These are phyloP conservation scores for Aplysina aerophoba DNA, from an alignment of 37 sponge, comb jelly and placozoan species.

Conservation along the genomic window DNA sequence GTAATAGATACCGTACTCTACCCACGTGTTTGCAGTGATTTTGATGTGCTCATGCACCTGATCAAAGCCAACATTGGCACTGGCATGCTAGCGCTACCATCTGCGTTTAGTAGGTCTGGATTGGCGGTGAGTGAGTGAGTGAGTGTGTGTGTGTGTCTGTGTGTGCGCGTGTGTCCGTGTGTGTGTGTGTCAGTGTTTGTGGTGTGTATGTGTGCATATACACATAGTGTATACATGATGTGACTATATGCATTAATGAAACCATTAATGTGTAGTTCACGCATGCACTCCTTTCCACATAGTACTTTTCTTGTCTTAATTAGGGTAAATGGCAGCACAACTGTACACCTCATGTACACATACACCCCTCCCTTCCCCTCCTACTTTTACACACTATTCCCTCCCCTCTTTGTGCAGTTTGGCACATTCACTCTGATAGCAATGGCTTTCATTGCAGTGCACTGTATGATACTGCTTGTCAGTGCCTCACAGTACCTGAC, in stretches of 20 bases:
- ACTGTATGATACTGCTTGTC: conserved; percentile 84
- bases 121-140: conserved; percentile 60
- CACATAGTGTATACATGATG: too few species aligned
- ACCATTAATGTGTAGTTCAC: too few species aligned
- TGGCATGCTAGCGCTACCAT: conserved; percentile 85
- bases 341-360: not conserved
- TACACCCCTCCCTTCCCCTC: not conserved
- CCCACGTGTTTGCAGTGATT: conserved; percentile 56
- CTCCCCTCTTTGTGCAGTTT: conserved; percentile 38
- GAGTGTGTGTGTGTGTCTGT: not conserved
- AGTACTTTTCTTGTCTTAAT: too few species aligned
- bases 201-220: not conserved
- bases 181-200: not conserved
- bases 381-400: not conserved
- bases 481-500: conserved; percentile 45
- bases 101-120: conserved; percentile 75
- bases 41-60: conserved; percentile 79
- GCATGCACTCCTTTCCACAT: too few species aligned
- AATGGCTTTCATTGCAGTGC: conserved; percentile 78
- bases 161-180: not conserved
- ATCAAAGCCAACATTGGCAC: conserved; percentile 95
- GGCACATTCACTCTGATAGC: conserved; percentile 49
- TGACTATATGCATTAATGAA: too few species aligned
- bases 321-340: too few species aligned
- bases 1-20: too few species aligned